These are phyloP conservation scores for Tachystola acroxantha DNA, from an alignment of 2,888 invertebrate genomes.

Conservation along the genomic window DNA sequence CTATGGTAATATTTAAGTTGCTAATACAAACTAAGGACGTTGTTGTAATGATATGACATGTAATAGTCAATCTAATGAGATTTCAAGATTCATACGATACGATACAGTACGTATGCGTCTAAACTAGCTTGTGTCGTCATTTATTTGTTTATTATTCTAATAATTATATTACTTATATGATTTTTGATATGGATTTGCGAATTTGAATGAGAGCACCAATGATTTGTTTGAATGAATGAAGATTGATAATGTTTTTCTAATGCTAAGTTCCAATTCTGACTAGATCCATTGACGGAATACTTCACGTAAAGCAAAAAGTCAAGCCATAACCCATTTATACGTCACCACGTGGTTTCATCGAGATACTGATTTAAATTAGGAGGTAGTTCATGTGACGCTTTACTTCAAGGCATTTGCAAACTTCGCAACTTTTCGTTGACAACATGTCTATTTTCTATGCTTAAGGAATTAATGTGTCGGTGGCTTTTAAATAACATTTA, in stretches of 20 bases:
- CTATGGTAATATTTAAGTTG: neutral
- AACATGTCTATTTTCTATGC: conserved; percentile 72
- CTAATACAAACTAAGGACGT: neutral
- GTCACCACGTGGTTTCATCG: conserved; percentile 51
- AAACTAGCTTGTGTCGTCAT: too few relatives aligned
- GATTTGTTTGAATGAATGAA: conserved; percentile 5
- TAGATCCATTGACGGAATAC: conserved; percentile 57
- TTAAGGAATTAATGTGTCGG: conserved; percentile 79
- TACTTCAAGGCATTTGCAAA: conserved; percentile 36
- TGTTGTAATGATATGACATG: neutral
- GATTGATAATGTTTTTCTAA: conserved; percentile 26
- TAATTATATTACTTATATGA: too few relatives aligned
- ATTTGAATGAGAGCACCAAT: conserved; percentile 12
- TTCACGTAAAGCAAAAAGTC: conserved; percentile 34
- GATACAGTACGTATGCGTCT: too few relatives aligned
- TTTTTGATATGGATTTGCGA: too few relatives aligned
- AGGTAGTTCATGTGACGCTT: conserved; percentile 68
- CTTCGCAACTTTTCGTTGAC: conserved; percentile 74
- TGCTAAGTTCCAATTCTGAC: conserved; percentile 70
- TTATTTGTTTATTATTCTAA: too few relatives aligned
- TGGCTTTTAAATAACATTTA: conserved; percentile 76
- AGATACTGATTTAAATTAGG: conserved; percentile 69
- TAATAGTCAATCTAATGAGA: neutral
- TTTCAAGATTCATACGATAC: neutral
- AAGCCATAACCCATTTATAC: conserved; percentile 39